Base-by-base conservation (phyloP, 2,113 vertebrate genomes). In the Nothoprocta perdicaria region DNA sequence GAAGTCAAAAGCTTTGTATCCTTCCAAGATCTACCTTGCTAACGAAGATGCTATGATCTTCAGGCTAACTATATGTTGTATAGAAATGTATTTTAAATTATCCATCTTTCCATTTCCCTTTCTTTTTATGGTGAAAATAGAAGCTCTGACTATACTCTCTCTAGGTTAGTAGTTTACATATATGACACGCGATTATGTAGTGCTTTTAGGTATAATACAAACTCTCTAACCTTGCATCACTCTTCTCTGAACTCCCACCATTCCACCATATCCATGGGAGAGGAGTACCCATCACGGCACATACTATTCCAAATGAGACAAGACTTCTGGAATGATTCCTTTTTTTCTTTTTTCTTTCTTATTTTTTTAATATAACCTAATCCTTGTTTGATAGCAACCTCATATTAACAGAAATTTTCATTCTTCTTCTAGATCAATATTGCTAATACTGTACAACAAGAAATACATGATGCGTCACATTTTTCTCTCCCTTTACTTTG, bases 341-440 rank as follows among this genome's bases (percentile, higher is more conserved):
- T 94, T 35, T 71, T 92, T 83, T 80, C 67, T 48, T 90, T 94
- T 35, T 71, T 93, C 78, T 81, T 18, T 46, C 35, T 38, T 71
- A 48, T 90, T 94, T 35, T 71, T 93, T 83, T 80, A 46, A 75
- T 35, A 78, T 46, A 75, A 3, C 4, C 48, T 69, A 81, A 78
- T 86, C 84, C 86, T 40, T 93, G 91, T 88, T 81, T 88, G 74
- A 93, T 61, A 88, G 85, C 40, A 89, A 77, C 73, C 22, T 91
- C 60, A 88, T 80, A 79, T 77, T 73, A 87, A 85, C n/a, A 86
- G 73, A 88, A 84, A 78, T 84, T 72, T 84, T 60, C 57, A 90
- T 88, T 94, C 43, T 91, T 80, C 65, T 87, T 81, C 46, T 72
- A 90, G 88, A 94, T 92, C 90, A 90, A 84, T 88, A 93, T 65